Evolutionary conservation across 2,888 invertebrate genomes (phyloP), one percentile per base, ranked within the genome.

Genomic region (Hyposoter dolosus): DNA sequence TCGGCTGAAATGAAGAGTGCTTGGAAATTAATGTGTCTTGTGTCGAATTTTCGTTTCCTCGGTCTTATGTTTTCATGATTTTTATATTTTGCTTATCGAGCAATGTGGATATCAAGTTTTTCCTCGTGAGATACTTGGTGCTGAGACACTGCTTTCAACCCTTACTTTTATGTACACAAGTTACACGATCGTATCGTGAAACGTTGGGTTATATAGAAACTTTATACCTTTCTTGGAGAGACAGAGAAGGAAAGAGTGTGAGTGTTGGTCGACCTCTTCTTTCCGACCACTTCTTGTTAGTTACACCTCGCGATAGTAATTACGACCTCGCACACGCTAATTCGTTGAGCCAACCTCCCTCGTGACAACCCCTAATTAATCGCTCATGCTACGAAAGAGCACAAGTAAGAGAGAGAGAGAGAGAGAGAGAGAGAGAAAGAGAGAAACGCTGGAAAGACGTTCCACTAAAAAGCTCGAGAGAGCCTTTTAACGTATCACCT

Each of bases 1-100:
- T 83, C 9, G 40, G 90, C 91, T 91, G 91, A 91, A 91, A 87
- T 87, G 87, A 90, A 91, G 84, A 65, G 45, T 71, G 76, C 53
- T 81, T 77, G 17, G 35, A 72, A 66, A 60, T 68, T 40, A 71
- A 60, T 50, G 35, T 35, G 28, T 17, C n/a, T 35, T 40, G 68
- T 43, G 35, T 35, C 50, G 53, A 63, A 56, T 47, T 76, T 32
- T 47, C 12, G 0, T 45, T 69, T 0, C 0, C 17, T 74, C 56
- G 23, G 15, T n/a, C 28, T 19, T 12, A 19, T 35, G 12, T 72
- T 53, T 56, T 35, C 4, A 9, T 60, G n/a, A 12, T 15, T 69
- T 43, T 69, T 65, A 15, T 65, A 12, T 35, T 68, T 35, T 23
- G 28, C 23, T 23, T 63, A 15, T 84, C 19, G 15, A 66, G 23